Conservation (phyloP, 2,797 vertebrate species). For the Myripristis jacobus region DNA sequence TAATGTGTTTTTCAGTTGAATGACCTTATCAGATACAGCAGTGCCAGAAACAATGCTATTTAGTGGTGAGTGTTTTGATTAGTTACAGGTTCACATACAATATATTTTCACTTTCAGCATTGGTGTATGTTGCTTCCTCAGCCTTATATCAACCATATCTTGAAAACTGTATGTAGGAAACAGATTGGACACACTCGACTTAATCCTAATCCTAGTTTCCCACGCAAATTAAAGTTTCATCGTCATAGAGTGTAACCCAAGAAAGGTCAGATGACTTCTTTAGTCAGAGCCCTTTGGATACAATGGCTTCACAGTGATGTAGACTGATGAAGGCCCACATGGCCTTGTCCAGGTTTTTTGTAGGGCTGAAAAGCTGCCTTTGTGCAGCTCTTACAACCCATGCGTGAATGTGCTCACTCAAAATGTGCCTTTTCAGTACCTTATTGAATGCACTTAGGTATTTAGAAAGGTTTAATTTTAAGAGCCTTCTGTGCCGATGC, state of each 20-base stretch:
- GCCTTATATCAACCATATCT: slow-evolving; percentile 2
- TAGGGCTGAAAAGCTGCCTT: slow-evolving; percentile 61
- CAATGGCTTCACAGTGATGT: slow-evolving; percentile 63
- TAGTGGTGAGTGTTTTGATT: no score
- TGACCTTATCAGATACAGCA: no score
- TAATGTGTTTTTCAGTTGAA: no score
- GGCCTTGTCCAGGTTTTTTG: slow-evolving; percentile 41
- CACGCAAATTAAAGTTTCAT: slow-evolving; percentile 38
- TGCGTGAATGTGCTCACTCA: slow-evolving; percentile 31
- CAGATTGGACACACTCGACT: slow-evolving; percentile 17
- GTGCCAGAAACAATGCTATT: no score
- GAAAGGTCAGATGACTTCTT: slow-evolving; percentile 65
- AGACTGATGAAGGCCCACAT: slow-evolving; percentile 29
- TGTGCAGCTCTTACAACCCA: slow-evolving; percentile 47
- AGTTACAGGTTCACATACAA: neutral
- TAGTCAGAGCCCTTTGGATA: slow-evolving; percentile 51
- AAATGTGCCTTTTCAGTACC: slow-evolving; percentile 35
- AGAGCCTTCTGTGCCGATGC: slow-evolving; percentile 9
- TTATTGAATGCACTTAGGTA: neutral
- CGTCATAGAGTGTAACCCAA: slow-evolving; percentile 62
- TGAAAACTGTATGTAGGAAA: slow-evolving; percentile 25
- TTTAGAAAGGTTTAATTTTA: slow-evolving; percentile 7
- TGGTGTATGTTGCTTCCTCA: neutral
- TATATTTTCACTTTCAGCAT: slow-evolving; percentile 1
- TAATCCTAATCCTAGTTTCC: slow-evolving; percentile 43